Conservation (phyloP, 2,888 invertebrate genomes). For the Chromoteleia sp. region DNA sequence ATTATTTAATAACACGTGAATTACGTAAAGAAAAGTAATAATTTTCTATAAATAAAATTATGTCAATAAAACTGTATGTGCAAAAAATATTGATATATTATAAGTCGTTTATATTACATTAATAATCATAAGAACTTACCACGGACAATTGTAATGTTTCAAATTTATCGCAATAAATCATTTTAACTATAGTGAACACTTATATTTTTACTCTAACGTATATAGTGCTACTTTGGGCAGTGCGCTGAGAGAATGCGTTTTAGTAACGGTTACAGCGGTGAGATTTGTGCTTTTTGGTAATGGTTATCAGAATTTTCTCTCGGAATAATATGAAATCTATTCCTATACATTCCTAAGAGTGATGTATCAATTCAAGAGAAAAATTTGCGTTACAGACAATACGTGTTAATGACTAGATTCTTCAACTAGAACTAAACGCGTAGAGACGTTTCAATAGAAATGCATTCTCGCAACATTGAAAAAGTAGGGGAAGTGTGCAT, state of each 20-base stretch:
- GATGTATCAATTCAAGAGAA: conserved; percentile 27
- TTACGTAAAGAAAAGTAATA: conserved; percentile 40
- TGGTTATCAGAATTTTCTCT: conserved; percentile 13
- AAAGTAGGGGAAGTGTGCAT: conserved; percentile 26
- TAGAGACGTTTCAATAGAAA: conserved; percentile 28
- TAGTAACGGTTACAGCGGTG: conserved; percentile 3
- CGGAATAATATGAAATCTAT: conserved; percentile 33
- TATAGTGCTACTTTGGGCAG: conserved; percentile 20
- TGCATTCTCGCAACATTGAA: conserved; percentile 20
- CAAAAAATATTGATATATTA: conserved; percentile 54
- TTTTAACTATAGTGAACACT: conserved; percentile 58
- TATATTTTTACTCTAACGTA: conserved; percentile 57
- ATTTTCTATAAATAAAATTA: conserved; percentile 62
- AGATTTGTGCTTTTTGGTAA: conserved; percentile 13
- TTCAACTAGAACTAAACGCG: conserved; percentile 18
- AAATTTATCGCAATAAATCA: conserved; percentile 66
- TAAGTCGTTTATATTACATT: conserved; percentile 55
- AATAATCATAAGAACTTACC: conserved; percentile 61
- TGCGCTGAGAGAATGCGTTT: conserved; percentile 26
- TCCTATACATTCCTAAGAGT: conserved; percentile 9
- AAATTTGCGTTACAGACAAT: conserved; percentile 41
- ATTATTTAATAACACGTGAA: conserved; percentile 36
- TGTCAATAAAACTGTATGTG: conserved; percentile 52
- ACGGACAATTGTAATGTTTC: conserved; percentile 66
- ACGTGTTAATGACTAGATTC: conserved; percentile 40